Evolutionary conservation across 2,888 invertebrate genomes (phyloP), one percentile per base, ranked within the genome.

Genomic region (Synanthedon formicaeformis): DNA sequence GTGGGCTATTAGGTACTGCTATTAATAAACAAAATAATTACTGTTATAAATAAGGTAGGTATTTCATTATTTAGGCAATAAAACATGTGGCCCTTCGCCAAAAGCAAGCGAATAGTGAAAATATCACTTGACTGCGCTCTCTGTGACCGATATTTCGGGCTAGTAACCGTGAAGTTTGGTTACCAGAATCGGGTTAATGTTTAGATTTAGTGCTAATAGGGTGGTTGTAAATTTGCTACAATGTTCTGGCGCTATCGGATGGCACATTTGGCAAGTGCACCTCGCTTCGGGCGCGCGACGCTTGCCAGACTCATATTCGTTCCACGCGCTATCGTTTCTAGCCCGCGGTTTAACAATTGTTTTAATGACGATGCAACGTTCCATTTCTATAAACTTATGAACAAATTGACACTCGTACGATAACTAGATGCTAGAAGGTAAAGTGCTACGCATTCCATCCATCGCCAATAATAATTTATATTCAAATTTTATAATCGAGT

Each of bases 131-230:
- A 45, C 45, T 45, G 13, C 14, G n/a, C 16, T 18, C 49, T 49
- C 65, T 68, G 69, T 74, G 78, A 78, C 77, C 83, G 76, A 81
- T 77, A 81, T 82, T 76, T 67, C 58, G 69, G 60, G 63, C 66
- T 68, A 71, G 74, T 70, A 78, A 65, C 72, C 71, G 73, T 78
- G 80, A 81, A 81, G 79, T 80, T 83, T 71, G 80, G 82, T 81
- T 81, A 80, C 73, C 69, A 71, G 74, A 85, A 82, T 78, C 80
- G 84, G 86, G 86, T 86, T 85, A 86, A 85, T 86, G 84, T 85
- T 84, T 86, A 85, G 84, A 86, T 86, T 86, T 86, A 86, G 84
- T 86, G 86, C 84, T 85, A 85, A 85, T 86, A 85, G 84, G 80
- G 77, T 77, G 77, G 85, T 73, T 79, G 81, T 86, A 85, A 85